Evolutionary conservation across 2,797 vertebrate genomes (phyloP), one percentile per base, ranked within the genome.

Genomic region (Meriones psammophilus): DNA sequence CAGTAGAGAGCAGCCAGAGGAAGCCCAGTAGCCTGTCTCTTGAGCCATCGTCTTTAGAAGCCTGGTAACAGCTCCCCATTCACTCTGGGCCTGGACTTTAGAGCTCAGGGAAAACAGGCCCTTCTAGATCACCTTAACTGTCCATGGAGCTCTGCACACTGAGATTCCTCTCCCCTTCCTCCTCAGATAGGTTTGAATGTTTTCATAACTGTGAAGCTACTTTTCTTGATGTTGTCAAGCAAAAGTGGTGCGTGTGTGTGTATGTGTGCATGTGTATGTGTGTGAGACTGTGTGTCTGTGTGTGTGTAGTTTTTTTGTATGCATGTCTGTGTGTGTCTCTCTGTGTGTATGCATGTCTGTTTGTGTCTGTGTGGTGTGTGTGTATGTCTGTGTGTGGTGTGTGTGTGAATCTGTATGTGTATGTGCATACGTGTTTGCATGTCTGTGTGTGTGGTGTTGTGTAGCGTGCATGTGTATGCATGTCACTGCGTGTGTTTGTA

Each of bases 201-300:
- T 64, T 26, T 46, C 66, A 68, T 62, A 71, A 79, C 66, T 33
- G 42, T 22, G 50, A 69, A 87, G 15, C 13, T 58, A 5, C 17
- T 2, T 78, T 84, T 93, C 22, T 56, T 86, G 80, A 58, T 78
- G 62, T 84, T 90, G 42, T 86, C 28, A 90, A 68, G 77, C 28
- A 80, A 93, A 87, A 69, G 1, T 15, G 14, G 88, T 13, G 39
- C 78, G 78, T 78, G 9, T 64, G 54, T 83, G 78, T 78, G 9
- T 64, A 18, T 9, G 15, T 64, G 4, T 64, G 12, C 58, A 18
- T 1, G 3, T 62, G 28, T 9, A 58, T 77, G 42, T 73, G 4
- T 60, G 26, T 6, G 24, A 42, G 42, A 42, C 42, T 62, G 4
- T 62, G 8, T 62, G 33, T 0, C 3, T 78, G 50, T 56, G 14